Percentiles rank a stretch among this genome's conserved stretches.
These are phyloP conservation scores for Anoplius nigerrimus DNA, from an alignment of 2,888 invertebrate species.

Conservation along the genomic window DNA sequence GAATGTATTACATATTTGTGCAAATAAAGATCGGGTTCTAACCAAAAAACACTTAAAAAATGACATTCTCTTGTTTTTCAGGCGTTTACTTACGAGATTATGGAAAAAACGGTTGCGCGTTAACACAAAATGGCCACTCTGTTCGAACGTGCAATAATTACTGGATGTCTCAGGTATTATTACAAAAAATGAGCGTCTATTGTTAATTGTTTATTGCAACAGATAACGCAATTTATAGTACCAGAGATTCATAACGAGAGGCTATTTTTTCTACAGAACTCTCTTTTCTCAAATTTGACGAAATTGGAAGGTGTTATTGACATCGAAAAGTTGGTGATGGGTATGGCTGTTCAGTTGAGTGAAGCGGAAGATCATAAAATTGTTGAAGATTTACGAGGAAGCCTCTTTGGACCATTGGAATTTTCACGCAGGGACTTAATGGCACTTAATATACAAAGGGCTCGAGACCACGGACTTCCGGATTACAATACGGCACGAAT, in stretches of 20 bases:
- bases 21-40: conserved; percentile 2
- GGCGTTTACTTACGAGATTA: conserved; percentile 76
- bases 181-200: conserved; percentile 4
- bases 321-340: conserved; percentile 77
- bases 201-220: not conserved
- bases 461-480: conserved; percentile 78
- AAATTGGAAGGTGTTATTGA: conserved; percentile 65
- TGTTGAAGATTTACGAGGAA: conserved; percentile 77
- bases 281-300: conserved; percentile 41
- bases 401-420: conserved; percentile 78
- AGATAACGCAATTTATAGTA: conserved; percentile 2
- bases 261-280: conserved; percentile 57
- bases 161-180: conserved; percentile 76
- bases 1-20: too few relatives aligned
- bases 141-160: conserved; percentile 78
- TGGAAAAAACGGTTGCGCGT: conserved; percentile 69
- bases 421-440: conserved; percentile 79
- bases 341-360: conserved; percentile 70
- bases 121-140: conserved; percentile 57
- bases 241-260: too few relatives aligned
- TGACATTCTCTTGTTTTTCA: conserved; percentile 3
- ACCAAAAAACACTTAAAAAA: not conserved
- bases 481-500: conserved; percentile 79
- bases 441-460: conserved; percentile 79
- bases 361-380: conserved; percentile 64